phyloP scores from a whole-genome alignment of 1,140 invertebrate genomes.

The Penaeus vannamei region DNA sequence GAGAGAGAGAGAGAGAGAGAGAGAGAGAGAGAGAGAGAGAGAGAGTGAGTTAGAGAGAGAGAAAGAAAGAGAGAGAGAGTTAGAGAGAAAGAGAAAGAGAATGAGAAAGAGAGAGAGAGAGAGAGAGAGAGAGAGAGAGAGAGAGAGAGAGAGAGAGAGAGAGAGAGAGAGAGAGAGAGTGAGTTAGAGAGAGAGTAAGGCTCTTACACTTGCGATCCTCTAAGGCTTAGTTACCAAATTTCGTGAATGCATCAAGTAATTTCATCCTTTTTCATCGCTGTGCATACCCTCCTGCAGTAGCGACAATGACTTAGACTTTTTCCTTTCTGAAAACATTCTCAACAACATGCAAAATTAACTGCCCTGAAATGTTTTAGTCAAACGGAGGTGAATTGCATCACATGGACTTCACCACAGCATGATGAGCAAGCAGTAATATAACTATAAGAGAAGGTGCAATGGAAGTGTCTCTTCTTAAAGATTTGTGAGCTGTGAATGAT shows the following conservation, averaged over 20 bases:
- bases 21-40: background rate
- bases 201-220: background rate
- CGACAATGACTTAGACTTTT: no score
- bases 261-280: background rate
- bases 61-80: slow-evolving; percentile 3
- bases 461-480: no score
- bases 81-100: background rate
- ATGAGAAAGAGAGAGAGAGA: slow-evolving; percentile 1
- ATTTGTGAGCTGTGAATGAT: no score
- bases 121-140: background rate
- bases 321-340: no score
- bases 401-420: no score
- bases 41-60: no score
- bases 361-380: no score
- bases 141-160: background rate
- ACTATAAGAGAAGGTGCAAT: no score
- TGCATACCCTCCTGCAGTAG: no score
- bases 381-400: no score
- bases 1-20: background rate
- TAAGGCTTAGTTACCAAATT: background rate
- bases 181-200: background rate
- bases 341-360: no score
- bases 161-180: slow-evolving; percentile 6
- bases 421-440: no score
- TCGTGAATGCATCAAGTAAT: background rate